phyloP scores from a whole-genome alignment of 2,113 vertebrate species.

The Eolophus roseicapilla region DNA sequence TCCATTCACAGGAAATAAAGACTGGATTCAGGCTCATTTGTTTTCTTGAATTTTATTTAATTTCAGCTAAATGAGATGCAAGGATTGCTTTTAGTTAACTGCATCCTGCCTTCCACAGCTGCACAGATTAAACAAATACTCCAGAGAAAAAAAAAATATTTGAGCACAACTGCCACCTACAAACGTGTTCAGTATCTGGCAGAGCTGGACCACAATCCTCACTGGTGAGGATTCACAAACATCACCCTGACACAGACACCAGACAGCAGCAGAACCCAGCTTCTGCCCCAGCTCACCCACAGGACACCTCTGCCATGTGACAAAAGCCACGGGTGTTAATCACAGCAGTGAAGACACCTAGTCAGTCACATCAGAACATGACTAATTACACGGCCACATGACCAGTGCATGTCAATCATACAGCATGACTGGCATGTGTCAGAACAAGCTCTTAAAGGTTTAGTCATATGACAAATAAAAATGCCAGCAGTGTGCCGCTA shows the following conservation, averaged over 20 bases:
- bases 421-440: background rate
- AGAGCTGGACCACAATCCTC: background rate
- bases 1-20: background rate
- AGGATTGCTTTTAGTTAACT: background rate
- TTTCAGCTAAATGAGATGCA: background rate
- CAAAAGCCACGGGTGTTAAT: background rate
- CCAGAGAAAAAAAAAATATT: fast-evolving
- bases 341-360: fast-evolving
- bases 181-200: background rate
- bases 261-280: background rate
- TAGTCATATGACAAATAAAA: background rate
- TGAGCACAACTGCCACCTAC: background rate
- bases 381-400: background rate
- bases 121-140: background rate
- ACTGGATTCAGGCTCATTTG: background rate
- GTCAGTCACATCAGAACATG: background rate
- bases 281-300: fast-evolving
- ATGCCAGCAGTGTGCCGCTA: background rate
- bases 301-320: fast-evolving
- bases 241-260: background rate
- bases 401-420: background rate
- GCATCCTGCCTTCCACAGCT: background rate
- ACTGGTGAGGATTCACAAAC: background rate
- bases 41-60: background rate
- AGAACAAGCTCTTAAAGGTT: background rate